A percentile compares a stretch with the other conserved stretches of the same genome.
Evolutionary conservation across 2,888 invertebrate genomes (phyloP).

Genomic region (Autographa pulchrina): DNA sequence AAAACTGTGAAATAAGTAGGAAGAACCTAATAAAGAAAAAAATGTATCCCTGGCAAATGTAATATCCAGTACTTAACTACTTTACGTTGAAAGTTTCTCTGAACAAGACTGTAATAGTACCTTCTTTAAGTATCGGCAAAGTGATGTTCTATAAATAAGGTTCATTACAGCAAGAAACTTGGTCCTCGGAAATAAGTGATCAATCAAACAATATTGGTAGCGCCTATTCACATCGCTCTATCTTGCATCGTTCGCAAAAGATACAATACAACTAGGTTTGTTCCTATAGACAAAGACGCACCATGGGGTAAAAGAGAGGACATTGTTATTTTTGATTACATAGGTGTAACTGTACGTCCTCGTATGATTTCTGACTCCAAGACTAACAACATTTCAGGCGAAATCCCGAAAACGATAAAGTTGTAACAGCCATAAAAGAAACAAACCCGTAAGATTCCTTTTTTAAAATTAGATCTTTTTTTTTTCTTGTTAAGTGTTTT

Average conservation of each 20-base stretch:
- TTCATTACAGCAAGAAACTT: neutral
- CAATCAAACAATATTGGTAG: constrained; percentile 4
- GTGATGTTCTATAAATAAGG: constrained; percentile 4
- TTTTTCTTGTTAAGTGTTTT: neutral
- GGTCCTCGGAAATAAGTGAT: neutral
- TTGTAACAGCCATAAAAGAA: neutral
- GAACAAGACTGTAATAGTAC: neutral
- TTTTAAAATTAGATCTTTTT: neutral
- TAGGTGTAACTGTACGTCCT: too few species aligned
- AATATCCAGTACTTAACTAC: too few species aligned
- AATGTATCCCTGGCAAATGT: neutral
- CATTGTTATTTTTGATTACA: too few species aligned
- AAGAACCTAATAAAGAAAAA: too few species aligned
- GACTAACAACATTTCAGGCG: too few species aligned
- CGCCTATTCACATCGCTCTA: neutral
- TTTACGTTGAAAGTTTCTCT: neutral
- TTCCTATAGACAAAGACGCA: neutral
- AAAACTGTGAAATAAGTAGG: too few species aligned
- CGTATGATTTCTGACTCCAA: too few species aligned
- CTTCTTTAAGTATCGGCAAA: neutral
- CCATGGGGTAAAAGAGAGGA: too few species aligned
- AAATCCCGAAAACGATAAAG: too few species aligned
- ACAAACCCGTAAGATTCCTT: neutral
- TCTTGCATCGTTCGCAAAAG: neutral
- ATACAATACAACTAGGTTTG: neutral